Percentiles rank a stretch among this genome's conserved stretches.
phyloP scores from a whole-genome alignment of 2,888 invertebrate genomes.

The Lepas anatifera region DNA sequence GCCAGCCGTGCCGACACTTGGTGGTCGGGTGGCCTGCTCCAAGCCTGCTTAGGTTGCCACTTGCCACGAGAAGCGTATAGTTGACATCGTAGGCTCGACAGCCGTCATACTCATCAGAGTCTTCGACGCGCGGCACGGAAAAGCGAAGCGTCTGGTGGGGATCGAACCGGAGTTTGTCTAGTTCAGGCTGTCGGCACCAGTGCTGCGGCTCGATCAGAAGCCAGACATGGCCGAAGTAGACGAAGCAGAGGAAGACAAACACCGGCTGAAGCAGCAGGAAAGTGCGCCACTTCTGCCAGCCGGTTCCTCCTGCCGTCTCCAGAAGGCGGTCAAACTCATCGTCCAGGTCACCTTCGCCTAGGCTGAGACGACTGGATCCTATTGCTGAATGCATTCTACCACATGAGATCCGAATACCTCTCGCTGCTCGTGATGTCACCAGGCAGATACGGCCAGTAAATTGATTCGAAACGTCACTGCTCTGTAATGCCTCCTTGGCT shows the following conservation, averaged over 20 bases:
- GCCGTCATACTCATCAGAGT: slow-evolving; percentile 43
- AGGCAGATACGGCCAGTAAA: too few relatives aligned
- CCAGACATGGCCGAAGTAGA: slow-evolving; percentile 5
- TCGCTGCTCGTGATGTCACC: too few relatives aligned
- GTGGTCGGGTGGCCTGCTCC: slow-evolving; percentile 46
- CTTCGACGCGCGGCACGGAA: slow-evolving; percentile 47
- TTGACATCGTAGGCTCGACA: slow-evolving; percentile 69
- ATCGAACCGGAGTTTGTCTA: slow-evolving; percentile 45
- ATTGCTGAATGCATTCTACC: too few relatives aligned
- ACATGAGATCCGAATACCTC: too few relatives aligned
- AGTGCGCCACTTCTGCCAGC: slow-evolving; percentile 49
- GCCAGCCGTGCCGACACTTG: slow-evolving; percentile 63
- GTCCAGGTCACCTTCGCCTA: neutral
- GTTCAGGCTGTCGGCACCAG: slow-evolving; percentile 67
- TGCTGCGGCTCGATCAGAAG: slow-evolving; percentile 66
- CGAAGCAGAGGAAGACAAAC: slow-evolving; percentile 42
- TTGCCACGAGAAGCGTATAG: slow-evolving; percentile 36
- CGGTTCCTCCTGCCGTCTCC: slow-evolving; percentile 73
- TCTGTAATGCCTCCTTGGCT: too few relatives aligned
- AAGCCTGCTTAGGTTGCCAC: slow-evolving; percentile 38
- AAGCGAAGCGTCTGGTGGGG: slow-evolving; percentile 40
- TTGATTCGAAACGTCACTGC: too few relatives aligned
- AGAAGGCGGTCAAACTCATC: slow-evolving; percentile 70
- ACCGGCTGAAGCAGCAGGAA: slow-evolving; percentile 44
- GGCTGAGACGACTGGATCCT: neutral